Evolutionary conservation across 2,888 invertebrate genomes (phyloP), one percentile per base, ranked within the genome.

Genomic region (Sicus ferrugineus): DNA sequence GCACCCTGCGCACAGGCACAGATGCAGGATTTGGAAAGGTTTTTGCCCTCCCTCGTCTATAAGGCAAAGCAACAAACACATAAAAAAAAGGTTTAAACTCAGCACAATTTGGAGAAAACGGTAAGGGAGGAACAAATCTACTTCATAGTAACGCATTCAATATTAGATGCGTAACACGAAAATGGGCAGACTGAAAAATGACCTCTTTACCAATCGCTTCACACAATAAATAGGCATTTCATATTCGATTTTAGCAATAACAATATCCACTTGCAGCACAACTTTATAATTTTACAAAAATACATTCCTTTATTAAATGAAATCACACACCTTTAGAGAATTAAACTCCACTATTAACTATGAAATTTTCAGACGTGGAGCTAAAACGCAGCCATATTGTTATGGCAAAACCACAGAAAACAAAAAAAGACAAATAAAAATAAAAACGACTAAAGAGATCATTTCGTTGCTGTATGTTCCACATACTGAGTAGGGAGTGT

Each of bases 331-430:
- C 46, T 23, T 46, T 42, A 28, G 14, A 62, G 16, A 62, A 38
- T 62, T 28, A 46, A 23, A 26, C 26, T 2, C 21, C 34, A 23
- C 42, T n/a, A 26, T 26, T 30, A 38, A 28, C 62, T 26, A 65
- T 34, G 23, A 38, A 52, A 14, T 65, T n/a, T 54, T 54, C 21
- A 34, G 50, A 65, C 28, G 23, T 31, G 42, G 56, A 58, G 66
- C 58, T 58, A 34, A 56, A 67, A 42, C 66, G 66, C 56, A 67
- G 66, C 66, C 66, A 67, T 67, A 42, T 67, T 67, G 66, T 56
- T 67, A 58, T 67, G 66, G 46, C 66, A 63, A 63, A 59, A 34
- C 31, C 59, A 59, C 59, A 34, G 34, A 59, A 63, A 48, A 63
- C 59, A 64, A 50, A 50, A 52, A 62, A n/a, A 50, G 31, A 64